Conservation (phyloP, 2,113 vertebrate species). For the Notothenia coriiceps region DNA sequence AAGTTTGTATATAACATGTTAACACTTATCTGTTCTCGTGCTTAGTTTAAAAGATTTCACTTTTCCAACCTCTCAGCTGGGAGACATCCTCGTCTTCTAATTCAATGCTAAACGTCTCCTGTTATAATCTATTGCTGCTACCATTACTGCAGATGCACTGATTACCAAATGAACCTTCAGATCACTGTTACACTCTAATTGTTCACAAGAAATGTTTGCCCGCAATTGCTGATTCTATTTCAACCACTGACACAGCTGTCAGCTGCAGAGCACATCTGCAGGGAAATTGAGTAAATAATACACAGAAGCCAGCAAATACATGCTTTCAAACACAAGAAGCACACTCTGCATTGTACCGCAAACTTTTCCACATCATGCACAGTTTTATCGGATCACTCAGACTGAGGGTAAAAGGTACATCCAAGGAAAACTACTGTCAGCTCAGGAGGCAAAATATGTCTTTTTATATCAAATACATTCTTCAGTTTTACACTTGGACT, state of each 20-base stretch:
- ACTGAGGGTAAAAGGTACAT: no score
- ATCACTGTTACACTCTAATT: constrained; percentile 62
- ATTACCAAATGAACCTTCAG: constrained; percentile 82
- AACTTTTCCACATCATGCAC: constrained; percentile 41
- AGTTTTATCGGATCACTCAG: constrained; percentile 36
- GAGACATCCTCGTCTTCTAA: constrained; percentile 23
- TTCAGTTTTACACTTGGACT: constrained; percentile 9
- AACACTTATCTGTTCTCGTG: not conserved
- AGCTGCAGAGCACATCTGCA: constrained; percentile 83
- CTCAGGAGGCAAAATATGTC: no score
- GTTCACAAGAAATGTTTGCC: constrained; percentile 68
- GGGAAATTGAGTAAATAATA: constrained; percentile 26
- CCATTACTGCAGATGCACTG: constrained; percentile 70
- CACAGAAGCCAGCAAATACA: constrained; percentile 1
- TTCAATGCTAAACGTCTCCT: constrained; percentile 44
- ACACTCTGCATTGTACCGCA: not conserved
- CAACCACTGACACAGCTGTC: constrained; percentile 78
- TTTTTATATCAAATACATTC: not conserved
- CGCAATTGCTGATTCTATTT: constrained; percentile 63
- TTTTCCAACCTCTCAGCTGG: constrained; percentile 17
- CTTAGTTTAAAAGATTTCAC: constrained; percentile 1
- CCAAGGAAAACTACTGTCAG: constrained; percentile 12
- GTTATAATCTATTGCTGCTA: constrained; percentile 57
- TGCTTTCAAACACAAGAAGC: not conserved
- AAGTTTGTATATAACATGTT: not conserved